Base-by-base conservation (phyloP, 2,888 invertebrate genomes). In the Arrhopalites spinosus region DNA sequence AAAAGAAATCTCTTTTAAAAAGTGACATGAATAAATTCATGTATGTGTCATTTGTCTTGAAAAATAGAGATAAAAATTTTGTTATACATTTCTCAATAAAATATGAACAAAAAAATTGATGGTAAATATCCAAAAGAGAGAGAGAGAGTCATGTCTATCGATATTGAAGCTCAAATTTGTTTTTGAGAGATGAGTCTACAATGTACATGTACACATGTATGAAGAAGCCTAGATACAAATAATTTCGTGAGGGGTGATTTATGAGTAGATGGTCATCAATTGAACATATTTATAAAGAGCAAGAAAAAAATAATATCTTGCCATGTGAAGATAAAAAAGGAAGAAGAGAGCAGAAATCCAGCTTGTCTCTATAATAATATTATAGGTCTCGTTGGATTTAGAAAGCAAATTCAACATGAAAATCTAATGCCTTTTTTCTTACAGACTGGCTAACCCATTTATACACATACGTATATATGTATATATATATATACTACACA, bases 341-440 rank as follows among this genome's bases (percentile, higher is more conserved):
- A 11, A 36, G 36, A 11, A 36, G 36, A 36, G 11, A 11, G 36
- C 3, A 11, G 36, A 36, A 11, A 36, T 7, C 5, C 3, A 36
- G 36, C 11, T 11, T 36, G 3, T 36, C 36, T 36, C 36, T 36
- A 36, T 36, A 36, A 36, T 36, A 36, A 7, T 36, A 36, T 36
- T 36, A 36, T 36, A 36, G 36, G 36, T 36, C 36, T n/a, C 15
- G 8, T 50, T 29, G 63, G 63, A 63, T 63, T 27, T 63, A 27
- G 7, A 50, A 63, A 63, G 63, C 15, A 63, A 63, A 59, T 59
- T 59, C 25, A 59, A 63, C 29, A 63, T 29, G 63, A 30, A 63
- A 63, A 63, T 63, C 63, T 63, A 63, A 63, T 63, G 63, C 30
- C 8, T 27, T 29, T 63, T 29, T 8, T 63, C 1, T 2, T 59